Conservation (phyloP, 92 coral and sea anemone genomes). For the Plumapathes pennacea region DNA sequence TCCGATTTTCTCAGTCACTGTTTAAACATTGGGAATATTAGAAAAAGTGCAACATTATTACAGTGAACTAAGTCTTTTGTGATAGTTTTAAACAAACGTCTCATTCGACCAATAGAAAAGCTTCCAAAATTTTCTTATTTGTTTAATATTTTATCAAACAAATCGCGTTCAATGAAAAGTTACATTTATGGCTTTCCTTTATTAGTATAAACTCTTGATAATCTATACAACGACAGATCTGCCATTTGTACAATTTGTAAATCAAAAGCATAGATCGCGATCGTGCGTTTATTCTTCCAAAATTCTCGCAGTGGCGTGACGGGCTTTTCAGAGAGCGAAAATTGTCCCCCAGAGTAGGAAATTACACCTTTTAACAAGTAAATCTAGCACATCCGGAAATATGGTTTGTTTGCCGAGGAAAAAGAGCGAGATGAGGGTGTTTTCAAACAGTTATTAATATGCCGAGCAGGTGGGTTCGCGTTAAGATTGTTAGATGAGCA, state of each 20-base stretch:
- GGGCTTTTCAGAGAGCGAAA: conserved; percentile 31
- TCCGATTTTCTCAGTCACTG: conserved; percentile 8
- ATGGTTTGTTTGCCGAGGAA: conserved; percentile 62
- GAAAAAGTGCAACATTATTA: conserved; percentile 54
- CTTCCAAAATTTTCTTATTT: conserved; percentile 33
- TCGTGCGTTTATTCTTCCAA: conserved; percentile 1
- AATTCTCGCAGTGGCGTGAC: conserved; percentile 12
- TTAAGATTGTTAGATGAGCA: conserved; percentile 44
- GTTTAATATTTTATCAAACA: conserved; percentile 47
- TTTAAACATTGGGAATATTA: conserved; percentile 34
- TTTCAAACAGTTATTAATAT: conserved; percentile 47
- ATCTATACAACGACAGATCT: no score
- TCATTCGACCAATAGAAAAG: conserved; percentile 37
- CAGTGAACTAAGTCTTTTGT: conserved; percentile 36
- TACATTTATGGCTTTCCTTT: conserved; percentile 1
- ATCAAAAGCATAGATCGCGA: no score
- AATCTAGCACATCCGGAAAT: conserved; percentile 59
- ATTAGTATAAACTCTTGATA: background rate
- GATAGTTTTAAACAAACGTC: conserved; percentile 19
- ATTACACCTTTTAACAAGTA: conserved; percentile 54
- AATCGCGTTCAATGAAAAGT: conserved; percentile 20
- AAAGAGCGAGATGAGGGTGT: conserved; percentile 55
- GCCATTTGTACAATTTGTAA: no score
- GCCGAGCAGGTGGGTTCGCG: conserved; percentile 54
- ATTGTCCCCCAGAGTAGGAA: conserved; percentile 43